Evolutionary conservation across 1,140 invertebrate genomes (phyloP).

Genomic region (Dreissena polymorpha): DNA sequence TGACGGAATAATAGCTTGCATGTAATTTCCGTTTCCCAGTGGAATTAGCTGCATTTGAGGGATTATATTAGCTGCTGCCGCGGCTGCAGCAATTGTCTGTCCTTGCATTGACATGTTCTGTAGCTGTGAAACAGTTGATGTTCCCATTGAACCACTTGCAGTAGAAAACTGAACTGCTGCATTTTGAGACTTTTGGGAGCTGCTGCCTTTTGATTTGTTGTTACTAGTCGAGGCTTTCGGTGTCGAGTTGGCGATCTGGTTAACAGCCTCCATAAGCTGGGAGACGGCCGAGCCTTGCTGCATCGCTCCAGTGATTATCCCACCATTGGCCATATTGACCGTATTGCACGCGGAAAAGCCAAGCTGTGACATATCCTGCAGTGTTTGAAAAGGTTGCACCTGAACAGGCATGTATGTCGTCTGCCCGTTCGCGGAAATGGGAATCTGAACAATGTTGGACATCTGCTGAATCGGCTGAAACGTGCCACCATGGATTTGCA

Average conservation of each 20-base stretch:
- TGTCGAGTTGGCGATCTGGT: slow-evolving; percentile 17
- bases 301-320: not conserved
- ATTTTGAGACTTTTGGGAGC: not conserved
- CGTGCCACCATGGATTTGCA: slow-evolving; percentile 34
- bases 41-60: slow-evolving; percentile 53
- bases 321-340: not conserved
- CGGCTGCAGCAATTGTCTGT: slow-evolving; percentile 53
- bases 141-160: not conserved
- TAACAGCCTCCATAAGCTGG: slow-evolving; percentile 30
- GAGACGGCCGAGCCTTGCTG: slow-evolving; percentile 14
- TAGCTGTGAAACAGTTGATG: slow-evolving; percentile 19
- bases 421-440: slow-evolving; percentile 47
- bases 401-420: slow-evolving; percentile 48
- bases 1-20: slow-evolving; percentile 37
- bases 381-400: slow-evolving; percentile 20
- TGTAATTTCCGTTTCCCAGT: slow-evolving; percentile 42
- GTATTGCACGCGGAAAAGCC: not conserved
- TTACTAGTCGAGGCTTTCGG: slow-evolving; percentile 12
- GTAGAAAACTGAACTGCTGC: not conserved
- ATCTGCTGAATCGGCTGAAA: slow-evolving; percentile 45
- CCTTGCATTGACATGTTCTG: slow-evolving; percentile 50
- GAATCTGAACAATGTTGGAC: slow-evolving; percentile 48
- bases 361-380: slow-evolving; percentile 15
- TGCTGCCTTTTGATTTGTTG: not conserved
- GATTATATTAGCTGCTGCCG: slow-evolving; percentile 53